Conservation (phyloP, 2,113 vertebrate species). For the Pteruthius melanotis region DNA sequence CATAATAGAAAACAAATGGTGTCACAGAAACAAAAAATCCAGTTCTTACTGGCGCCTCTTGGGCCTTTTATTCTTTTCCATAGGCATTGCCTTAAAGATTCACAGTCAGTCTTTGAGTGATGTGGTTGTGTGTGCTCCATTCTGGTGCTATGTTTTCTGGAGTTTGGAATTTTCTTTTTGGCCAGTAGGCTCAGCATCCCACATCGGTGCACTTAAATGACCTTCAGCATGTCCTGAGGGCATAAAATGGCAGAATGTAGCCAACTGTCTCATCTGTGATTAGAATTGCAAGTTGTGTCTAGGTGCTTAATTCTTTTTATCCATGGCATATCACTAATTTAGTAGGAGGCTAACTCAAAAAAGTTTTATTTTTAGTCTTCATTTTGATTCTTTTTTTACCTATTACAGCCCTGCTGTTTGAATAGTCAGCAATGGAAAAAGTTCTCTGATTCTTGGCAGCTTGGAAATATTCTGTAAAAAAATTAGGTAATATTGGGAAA, state of each 20-base stretch:
- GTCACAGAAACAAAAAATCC: constrained; percentile 38
- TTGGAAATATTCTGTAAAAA: neutral
- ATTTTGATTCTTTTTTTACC: neutral
- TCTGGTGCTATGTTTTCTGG: neutral
- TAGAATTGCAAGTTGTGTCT: neutral
- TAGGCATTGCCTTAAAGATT: constrained; percentile 8
- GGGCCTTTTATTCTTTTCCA: constrained; percentile 24
- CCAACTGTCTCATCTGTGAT: constrained; percentile 22
- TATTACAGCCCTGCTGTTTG: neutral
- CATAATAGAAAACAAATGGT: constrained; percentile 43
- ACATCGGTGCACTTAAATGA: constrained; percentile 42
- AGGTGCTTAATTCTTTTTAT: neutral
- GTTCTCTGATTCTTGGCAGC: neutral
- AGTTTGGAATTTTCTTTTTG: neutral
- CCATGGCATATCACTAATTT: neutral
- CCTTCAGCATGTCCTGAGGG: neutral
- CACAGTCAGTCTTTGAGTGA: constrained; percentile 1
- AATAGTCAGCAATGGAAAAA: neutral
- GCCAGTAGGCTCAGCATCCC: neutral
- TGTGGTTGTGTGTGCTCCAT: constrained; percentile 23
- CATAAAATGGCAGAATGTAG: constrained; percentile 15
- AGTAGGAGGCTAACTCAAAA: neutral
- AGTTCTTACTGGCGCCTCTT: constrained; percentile 10
- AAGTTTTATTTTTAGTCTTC: neutral
- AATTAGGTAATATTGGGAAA: neutral